Evolutionary conservation across 64 coral and sea anemone species (phyloP), one percentile per base, ranked within the genome.

Genomic region (Montipora cactus): DNA sequence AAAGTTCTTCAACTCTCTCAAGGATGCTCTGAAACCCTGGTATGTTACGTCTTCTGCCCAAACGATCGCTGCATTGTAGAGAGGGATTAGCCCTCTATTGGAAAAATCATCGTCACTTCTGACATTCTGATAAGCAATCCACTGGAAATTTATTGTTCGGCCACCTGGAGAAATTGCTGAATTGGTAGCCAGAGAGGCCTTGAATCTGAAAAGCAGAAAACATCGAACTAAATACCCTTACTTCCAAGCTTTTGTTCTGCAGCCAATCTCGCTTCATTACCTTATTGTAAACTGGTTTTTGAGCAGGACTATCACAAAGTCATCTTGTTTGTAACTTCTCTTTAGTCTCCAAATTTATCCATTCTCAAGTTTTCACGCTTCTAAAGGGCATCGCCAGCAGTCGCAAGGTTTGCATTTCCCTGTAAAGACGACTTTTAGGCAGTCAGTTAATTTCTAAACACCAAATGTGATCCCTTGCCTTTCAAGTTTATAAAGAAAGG

Each of bases 1-100:
- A 69, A 90, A 95, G 81, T 95, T 25, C 25, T 25, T 25, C 25
- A 25, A 25, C 25, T 25, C 25, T 16, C 94, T 71, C 20, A 95
- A 21, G 23, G 81, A 95, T 2, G 90, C 78, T 74, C 71, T 87
- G 75, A 91, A 95, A 11, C 46, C 28, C 0, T 51, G 25, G 25
- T 1, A 25, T 25, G 23, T 25, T 25, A 25, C 25, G 25, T 25
- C 25, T 25, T 25, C 25, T 25, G 1, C 25, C 25, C 25, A 25
- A 25, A 25, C 25, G 25, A 25, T 25, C 25, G 25, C 1, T 25
- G 45, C 6, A 7, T 52, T 3, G 58, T 80, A 92, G 23, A 72
- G 2, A 1, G 50, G 49, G 47, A 92, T 62, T 0, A 49, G 7
- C 52, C 50, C 0, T 28, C 74, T 76, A 7, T 11, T 13, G 11